Evolutionary conservation across 2,797 vertebrate species (phyloP), one percentile per base, ranked within the genome.

Genomic region (Tiaroga cobitis): DNA sequence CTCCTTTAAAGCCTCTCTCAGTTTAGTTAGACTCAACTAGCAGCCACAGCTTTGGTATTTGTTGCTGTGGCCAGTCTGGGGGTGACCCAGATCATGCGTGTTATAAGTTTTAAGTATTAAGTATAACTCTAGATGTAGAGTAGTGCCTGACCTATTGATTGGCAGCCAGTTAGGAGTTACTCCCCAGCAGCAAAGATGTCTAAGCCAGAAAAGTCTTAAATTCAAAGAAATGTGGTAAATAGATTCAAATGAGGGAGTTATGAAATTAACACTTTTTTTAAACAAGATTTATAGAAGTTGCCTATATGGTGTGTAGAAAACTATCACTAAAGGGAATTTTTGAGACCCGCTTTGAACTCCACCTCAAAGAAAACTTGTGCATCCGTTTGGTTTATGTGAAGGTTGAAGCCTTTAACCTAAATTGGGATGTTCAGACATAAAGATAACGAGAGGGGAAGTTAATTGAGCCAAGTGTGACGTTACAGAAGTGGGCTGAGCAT

Each of bases 41-140:
- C 32, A 39, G 24, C 21, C 41, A 51, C 70, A 83, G 56, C 24
- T 11, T 13, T 39, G 19, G 82, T 34, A 16, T 54, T 56, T 74
- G 11, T 59, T 59, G 34, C 82, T 83, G 29, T 75, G 59, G 59
- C 24, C 82, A 76, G n/a, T 39, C 61, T 77, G 34, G 51, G 49
- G 70, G 63, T 18, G 46, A 76, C 73, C 82, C 82, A 76, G 24
- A 68, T 67, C 41, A 67, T 69, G 19, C 8, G 26, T 69, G 49
- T 46, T 43, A 43, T 43, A 43, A 11, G 41, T 34, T 56, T 24
- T 18, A 3, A 59, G 2, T 5, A 63, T 2, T 43, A 16, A 13
- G 3, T 13, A 43, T 43, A 43, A 70, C 49, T 41, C 29, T 24
- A 9, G 32, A 19, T 21, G 10, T 67, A 18, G n/a, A 41, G 37